Evolutionary conservation across 2,113 vertebrate species (phyloP), one percentile per base, ranked within the genome.

Genomic region (Halichoeres trimaculatus): DNA sequence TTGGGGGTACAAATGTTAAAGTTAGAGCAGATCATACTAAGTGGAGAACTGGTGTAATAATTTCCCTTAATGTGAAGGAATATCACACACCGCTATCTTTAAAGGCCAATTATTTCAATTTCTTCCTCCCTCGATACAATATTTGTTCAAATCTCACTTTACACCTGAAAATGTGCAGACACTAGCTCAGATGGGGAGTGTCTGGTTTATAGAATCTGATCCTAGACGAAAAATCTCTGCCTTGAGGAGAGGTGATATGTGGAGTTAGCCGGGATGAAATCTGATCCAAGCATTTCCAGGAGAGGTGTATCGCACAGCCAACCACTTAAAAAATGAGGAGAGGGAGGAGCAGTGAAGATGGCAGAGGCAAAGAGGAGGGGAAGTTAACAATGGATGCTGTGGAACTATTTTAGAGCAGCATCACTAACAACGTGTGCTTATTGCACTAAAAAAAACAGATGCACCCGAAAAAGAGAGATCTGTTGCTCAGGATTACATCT

Each of bases 201-300:
- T 70, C 40, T n/a, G 38, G 17, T 70, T 59, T 26, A 41, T 57
- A 63, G 48, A 77, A 70, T 34, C 23, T 34, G 38, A 74, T 73
- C 20, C 0, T 12, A 17, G 57, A 57, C 7, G 23, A 69, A 52
- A 58, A 74, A 47, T 38, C 61, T 61, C 2, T 16, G 52, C 34
- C 10, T 10, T 4, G 16, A 52, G 75, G 70, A 70, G 43, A 79
- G 17, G 62, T 30, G 60, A 77, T 71, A 30, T 22, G 58, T 34
- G 54, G 30, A 34, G 22, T 30, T 53, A 70, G 80, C n/a, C 0
- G 48, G 60, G 75, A 60, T 75, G 81, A 90, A 86, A 89, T 71
- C 17, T 38, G 67, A 87, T 70, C 84, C 3, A 14, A 64, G 65
- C 36, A 58, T 55, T 45, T 81, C 54, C 68, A 62, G 71, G 51